These are phyloP conservation scores for Phylloscopus collybita DNA, from an alignment of 2,797 vertebrate species.

Conservation along the genomic window DNA sequence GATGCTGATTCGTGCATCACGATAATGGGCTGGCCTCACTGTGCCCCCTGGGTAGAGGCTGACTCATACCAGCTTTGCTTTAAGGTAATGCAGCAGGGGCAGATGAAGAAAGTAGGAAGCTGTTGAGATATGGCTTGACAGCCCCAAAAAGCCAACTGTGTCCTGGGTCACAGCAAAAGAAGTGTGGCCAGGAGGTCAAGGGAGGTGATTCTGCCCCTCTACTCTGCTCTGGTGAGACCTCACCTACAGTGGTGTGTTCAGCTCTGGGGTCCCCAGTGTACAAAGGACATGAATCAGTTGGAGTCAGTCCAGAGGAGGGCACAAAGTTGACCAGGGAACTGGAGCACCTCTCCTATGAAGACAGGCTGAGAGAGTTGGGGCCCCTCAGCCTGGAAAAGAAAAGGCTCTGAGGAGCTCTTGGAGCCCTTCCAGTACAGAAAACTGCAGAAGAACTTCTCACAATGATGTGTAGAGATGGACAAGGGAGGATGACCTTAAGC, in stretches of 20 bases:
- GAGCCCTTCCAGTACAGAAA: not conserved
- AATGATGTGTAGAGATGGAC: not conserved
- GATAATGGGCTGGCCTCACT: not conserved
- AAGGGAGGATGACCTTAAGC: not conserved
- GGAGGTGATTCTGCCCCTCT: not conserved
- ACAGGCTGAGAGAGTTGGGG: not conserved
- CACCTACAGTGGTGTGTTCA: not conserved
- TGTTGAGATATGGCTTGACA: not conserved
- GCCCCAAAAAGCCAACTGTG: not conserved
- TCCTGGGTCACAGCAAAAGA: not conserved
- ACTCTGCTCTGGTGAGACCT: not conserved
- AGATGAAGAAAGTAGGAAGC: not conserved
- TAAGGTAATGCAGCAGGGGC: not conserved
- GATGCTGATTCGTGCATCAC: not conserved
- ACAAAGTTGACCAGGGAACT: not conserved
- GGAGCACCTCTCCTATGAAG: not conserved
- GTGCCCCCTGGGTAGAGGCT: not conserved
- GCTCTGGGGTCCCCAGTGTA: not conserved
- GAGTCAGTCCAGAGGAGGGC: not conserved
- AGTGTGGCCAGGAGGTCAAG: not conserved
- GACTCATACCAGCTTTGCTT: conserved; percentile 28
- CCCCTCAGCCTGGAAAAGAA: not conserved
- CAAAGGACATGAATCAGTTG: too few relatives aligned
- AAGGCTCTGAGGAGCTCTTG: not conserved
- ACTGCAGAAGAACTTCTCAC: not conserved